A percentile compares a stretch with the other conserved stretches of the same genome.
phyloP scores from a whole-genome alignment of 2,113 vertebrate genomes.

The Cranoglanis bouderius region DNA sequence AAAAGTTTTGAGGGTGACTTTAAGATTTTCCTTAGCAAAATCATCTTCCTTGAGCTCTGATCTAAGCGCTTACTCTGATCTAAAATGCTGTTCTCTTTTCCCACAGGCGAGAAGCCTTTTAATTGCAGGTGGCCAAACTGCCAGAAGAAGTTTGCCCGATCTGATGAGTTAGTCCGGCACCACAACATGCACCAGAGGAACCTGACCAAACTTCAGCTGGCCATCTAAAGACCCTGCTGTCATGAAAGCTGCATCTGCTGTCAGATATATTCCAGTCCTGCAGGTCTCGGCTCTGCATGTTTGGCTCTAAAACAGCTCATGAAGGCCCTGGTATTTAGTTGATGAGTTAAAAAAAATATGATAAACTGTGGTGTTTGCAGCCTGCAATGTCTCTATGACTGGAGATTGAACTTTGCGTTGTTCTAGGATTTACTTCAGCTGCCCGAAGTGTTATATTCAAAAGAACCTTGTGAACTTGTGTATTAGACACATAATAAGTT shows the following conservation, averaged over 20 bases:
- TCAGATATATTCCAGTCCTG: not conserved
- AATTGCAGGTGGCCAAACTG: conserved; percentile 98
- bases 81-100: conserved; percentile 30
- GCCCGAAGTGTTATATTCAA: conserved; percentile 2
- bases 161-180: conserved; percentile 95
- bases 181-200: conserved; percentile 99
- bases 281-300: conserved; percentile 1
- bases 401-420: not conserved
- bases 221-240: conserved; percentile 76
- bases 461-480: not conserved
- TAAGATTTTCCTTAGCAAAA: conserved; percentile 31
- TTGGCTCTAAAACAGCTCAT: conserved; percentile 1
- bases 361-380: not conserved
- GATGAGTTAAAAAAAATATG: not conserved
- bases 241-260: not conserved
- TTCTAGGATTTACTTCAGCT: not conserved
- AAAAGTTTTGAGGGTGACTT: not conserved
- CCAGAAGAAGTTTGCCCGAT: conserved; percentile 99
- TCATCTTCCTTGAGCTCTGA: conserved; percentile 15
- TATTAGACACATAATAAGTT: conserved; percentile 5
- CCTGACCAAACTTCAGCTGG: conserved; percentile 95
- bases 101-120: conserved; percentile 95
- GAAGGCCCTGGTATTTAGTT: conserved; percentile 7
- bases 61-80: not conserved
- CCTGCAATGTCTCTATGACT: not conserved